Percentiles rank a stretch among this genome's conserved stretches.
Conservation (phyloP, 2,113 vertebrate genomes). For the Jaculus jaculus region DNA sequence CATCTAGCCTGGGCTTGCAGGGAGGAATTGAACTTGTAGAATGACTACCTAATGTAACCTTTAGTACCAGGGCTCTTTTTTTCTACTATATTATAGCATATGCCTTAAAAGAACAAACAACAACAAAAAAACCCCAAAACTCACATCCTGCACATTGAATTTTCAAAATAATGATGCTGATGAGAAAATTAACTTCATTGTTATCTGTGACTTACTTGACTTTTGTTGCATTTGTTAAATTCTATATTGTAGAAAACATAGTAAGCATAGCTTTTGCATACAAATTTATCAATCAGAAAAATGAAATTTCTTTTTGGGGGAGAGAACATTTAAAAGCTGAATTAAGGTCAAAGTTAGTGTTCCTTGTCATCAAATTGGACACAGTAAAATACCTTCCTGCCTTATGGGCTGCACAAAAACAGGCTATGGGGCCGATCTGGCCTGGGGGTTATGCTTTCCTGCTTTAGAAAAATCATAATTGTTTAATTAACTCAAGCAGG, state of each 20-base stretch:
- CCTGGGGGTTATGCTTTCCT: neutral
- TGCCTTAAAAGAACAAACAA: neutral
- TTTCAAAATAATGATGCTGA: neutral
- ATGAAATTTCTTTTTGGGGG: neutral
- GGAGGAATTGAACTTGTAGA: neutral
- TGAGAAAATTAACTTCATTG: slow-evolving; percentile 43
- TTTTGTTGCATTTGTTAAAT: neutral
- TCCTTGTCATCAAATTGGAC: neutral
- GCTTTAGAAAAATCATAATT: slow-evolving; percentile 11
- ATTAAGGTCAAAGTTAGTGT: neutral
- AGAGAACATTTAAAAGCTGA: slow-evolving; percentile 7
- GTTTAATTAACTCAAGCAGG: neutral
- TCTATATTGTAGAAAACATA: neutral
- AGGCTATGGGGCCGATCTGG: neutral
- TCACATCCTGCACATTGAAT: neutral
- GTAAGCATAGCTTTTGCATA: neutral
- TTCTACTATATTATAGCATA: neutral
- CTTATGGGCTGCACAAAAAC: neutral
- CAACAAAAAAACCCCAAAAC: neutral
- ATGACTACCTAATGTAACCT: neutral
- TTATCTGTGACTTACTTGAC: neutral
- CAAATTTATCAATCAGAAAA: neutral
- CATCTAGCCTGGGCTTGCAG: neutral
- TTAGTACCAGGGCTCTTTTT: neutral
- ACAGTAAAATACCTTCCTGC: neutral